Evolutionary conservation across 2,113 vertebrate species (phyloP).

Genomic region (Brienomyrus longianalis): DNA sequence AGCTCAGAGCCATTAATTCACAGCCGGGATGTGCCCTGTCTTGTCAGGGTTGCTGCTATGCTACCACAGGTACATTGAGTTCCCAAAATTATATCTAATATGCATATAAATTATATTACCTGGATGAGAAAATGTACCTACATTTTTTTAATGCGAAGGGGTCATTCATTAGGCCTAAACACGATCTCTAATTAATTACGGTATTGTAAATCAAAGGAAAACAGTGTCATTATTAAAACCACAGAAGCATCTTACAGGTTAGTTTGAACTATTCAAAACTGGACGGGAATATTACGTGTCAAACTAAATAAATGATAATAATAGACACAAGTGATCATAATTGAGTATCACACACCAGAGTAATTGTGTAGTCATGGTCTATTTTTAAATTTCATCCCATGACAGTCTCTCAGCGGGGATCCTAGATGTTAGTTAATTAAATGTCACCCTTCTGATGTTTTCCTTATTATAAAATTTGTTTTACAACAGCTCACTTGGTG

Average conservation of each 20-base stretch:
- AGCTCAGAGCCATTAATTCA: background rate
- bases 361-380: conserved; percentile 3
- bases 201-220: background rate
- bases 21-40: background rate
- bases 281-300: background rate
- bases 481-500: background rate
- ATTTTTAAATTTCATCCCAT: conserved; percentile 10
- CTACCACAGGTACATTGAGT: background rate
- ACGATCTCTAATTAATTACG: background rate
- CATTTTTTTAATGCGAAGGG: background rate
- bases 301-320: background rate
- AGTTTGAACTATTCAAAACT: background rate
- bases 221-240: background rate
- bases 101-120: background rate
- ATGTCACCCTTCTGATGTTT: conserved; percentile 57
- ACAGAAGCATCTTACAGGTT: background rate
- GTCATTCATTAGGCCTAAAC: background rate
- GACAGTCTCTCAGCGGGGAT: background rate
- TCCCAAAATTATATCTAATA: background rate
- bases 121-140: background rate
- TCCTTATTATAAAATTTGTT: conserved; percentile 11
- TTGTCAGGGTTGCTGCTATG: background rate
- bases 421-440: conserved; percentile 55
- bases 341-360: background rate
- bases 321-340: background rate